These are phyloP conservation scores for Prietella phreatophila DNA, from an alignment of 2,113 vertebrate genomes.

Conservation along the genomic window DNA sequence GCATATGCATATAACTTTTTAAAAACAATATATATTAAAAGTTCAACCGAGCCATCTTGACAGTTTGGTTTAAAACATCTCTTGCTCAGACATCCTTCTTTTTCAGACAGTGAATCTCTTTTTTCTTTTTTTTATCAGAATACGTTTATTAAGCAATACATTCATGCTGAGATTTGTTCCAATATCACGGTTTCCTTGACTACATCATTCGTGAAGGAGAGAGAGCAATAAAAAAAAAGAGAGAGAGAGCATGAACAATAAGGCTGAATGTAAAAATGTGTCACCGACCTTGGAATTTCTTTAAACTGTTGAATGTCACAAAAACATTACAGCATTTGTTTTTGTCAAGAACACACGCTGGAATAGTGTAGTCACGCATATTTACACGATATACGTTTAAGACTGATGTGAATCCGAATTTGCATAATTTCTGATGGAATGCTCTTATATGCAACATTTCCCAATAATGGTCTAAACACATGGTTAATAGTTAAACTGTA, in stretches of 20 bases:
- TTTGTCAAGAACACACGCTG: not conserved
- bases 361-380: not conserved
- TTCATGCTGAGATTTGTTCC: conserved; percentile 31
- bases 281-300: conserved; percentile 25
- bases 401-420: not conserved
- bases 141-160: conserved; percentile 44
- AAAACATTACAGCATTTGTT: not conserved
- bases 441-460: not conserved
- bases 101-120: conserved; percentile 35
- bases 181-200: conserved; percentile 56
- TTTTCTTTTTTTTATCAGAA: conserved; percentile 46
- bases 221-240: not conserved
- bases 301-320: not conserved
- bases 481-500: not conserved
- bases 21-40: conserved; percentile 34
- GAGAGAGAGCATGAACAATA: conserved; percentile 7
- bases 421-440: not conserved
- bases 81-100: not conserved
- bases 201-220: conserved; percentile 34
- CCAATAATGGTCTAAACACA: not conserved
- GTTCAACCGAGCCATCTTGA: conserved; percentile 6
- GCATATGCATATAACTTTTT: not conserved
- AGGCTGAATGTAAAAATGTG: conserved; percentile 7
- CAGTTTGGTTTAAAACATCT: conserved; percentile 35
- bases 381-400: not conserved